Evolutionary conservation across 2,113 vertebrate genomes (phyloP).

Genomic region (Calidris pygmaea): DNA sequence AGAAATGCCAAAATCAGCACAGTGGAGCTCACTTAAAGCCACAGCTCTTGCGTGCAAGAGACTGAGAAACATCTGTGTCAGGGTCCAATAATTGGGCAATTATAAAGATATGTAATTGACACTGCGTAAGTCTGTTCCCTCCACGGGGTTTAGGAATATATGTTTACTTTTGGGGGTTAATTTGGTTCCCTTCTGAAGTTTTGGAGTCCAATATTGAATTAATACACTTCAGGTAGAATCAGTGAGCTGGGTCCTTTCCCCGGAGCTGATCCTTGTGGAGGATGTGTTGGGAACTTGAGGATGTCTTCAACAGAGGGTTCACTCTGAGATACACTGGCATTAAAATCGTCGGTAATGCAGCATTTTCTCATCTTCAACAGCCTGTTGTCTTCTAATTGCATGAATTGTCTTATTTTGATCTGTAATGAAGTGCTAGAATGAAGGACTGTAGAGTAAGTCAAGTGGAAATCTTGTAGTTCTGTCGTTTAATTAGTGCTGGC

Average conservation of each 20-base stretch:
- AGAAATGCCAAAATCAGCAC: slow-evolving; percentile 14
- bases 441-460: background rate
- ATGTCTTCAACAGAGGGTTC: background rate
- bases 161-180: background rate
- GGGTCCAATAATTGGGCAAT: background rate
- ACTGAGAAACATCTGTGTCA: background rate
- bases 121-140: background rate
- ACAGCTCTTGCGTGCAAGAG: background rate
- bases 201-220: background rate
- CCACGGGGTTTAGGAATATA: background rate
- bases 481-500: background rate
- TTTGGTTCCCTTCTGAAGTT: background rate
- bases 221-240: background rate
- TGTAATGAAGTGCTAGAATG: background rate
- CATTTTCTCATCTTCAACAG: background rate
- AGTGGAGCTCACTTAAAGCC: background rate
- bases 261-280: fast-evolving
- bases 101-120: background rate
- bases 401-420: background rate
- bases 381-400: background rate
- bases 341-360: background rate
- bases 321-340: background rate
- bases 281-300: background rate
- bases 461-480: background rate
- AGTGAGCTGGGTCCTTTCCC: background rate